Base-by-base conservation (phyloP, 2,888 invertebrate genomes). In the Cordilura impudica region DNA sequence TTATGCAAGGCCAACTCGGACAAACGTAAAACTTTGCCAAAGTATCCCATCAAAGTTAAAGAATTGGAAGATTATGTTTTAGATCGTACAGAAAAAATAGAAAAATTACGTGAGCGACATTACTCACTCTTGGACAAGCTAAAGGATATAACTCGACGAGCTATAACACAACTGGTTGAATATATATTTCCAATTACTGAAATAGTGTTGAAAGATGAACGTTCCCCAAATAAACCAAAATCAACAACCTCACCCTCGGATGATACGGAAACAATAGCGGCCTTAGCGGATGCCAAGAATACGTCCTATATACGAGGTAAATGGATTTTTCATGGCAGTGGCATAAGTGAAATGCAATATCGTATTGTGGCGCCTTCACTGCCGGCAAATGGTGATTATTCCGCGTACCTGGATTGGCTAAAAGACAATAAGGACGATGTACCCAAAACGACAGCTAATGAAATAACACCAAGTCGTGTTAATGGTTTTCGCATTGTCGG, bases 301-400 rank as follows among this genome's bases (percentile, higher is more conserved):
- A 94, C 95, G 84, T 92, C 96, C 79, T 94, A 96, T 89, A 93
- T 97, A 86, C 91, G 95, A 88, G 94, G 95, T 85, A 93, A 93
- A 83, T 95, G 97, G 95, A 90, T 91, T 91, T 92, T 89, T 45
- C 88, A 89, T 79, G 88, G 89, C 47, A 94, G 94, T 85, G 93
- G 93, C 83, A 92, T 92, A 53, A 92, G 93, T 78, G 94, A 95
- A 88, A 90, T 93, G 81, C 93, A 94, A 83, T 94, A 94, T 89
- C 91, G 92, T 53, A 95, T 98, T 81, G 95, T 96, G 39, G 94
- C 95, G n/a, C 96, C 97, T 0, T 94, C 94, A 84, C 89, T 96
- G 82, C 95, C 96, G 76, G 94, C 94, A 3, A 95, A 95, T 82
- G 96, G 96, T 0, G 96, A 97, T 89, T 96, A 95, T 87, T 93